Percentiles rank a stretch among this genome's conserved stretches.
phyloP scores from a whole-genome alignment of 2,888 invertebrate species.

The Sturmia bella region DNA sequence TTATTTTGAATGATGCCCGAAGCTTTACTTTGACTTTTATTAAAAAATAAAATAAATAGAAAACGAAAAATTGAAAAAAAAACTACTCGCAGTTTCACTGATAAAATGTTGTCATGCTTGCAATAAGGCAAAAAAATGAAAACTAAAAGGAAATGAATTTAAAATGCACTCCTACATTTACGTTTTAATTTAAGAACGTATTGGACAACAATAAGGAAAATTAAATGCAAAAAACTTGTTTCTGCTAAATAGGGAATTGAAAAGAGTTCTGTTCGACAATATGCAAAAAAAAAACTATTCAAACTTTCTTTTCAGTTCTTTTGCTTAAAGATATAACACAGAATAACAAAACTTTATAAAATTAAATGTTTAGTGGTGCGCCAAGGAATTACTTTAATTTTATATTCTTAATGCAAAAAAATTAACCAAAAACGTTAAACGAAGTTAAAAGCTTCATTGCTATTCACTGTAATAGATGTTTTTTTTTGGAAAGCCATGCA shows the following conservation, averaged over 20 bases:
- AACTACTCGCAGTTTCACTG: conserved; percentile 45
- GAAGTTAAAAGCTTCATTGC: too few relatives aligned
- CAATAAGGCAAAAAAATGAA: conserved; percentile 29
- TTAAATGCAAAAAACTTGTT: conserved; percentile 8
- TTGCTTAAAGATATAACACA: not conserved
- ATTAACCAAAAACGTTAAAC: too few relatives aligned
- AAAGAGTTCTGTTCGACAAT: not conserved
- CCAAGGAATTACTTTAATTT: too few relatives aligned
- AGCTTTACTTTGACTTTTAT: conserved; percentile 24
- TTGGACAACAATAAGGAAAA: not conserved
- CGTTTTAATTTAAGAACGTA: not conserved
- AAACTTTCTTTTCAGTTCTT: conserved; percentile 4
- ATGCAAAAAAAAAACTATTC: conserved; percentile 9
- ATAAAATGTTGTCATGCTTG: conserved; percentile 59
- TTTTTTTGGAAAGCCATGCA: too few relatives aligned
- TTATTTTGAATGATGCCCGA: conserved; percentile 9
- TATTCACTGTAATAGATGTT: too few relatives aligned
- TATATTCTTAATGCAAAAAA: too few relatives aligned
- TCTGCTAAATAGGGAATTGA: not conserved
- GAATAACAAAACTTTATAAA: not conserved
- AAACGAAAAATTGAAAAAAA: conserved; percentile 12
- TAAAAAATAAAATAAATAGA: not conserved
- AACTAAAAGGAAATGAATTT: conserved; percentile 27
- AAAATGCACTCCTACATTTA: not conserved
- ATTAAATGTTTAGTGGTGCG: too few relatives aligned